Percentiles rank a stretch among this genome's conserved stretches.
phyloP scores from a whole-genome alignment of 2,113 vertebrate species.

The Cebidichthys violaceus region DNA sequence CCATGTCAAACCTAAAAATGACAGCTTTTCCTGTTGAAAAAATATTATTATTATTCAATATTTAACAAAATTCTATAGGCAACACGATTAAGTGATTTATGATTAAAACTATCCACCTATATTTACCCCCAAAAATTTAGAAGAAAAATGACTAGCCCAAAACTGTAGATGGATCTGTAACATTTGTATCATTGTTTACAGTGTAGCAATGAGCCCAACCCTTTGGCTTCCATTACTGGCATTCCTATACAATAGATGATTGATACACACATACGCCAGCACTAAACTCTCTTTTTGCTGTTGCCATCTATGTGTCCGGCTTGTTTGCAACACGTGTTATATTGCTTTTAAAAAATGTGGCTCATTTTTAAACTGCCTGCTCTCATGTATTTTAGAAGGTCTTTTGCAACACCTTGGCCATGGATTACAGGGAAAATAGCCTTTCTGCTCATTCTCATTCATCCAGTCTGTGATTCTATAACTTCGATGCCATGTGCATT shows the following conservation, averaged over 20 bases:
- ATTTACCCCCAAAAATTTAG: neutral
- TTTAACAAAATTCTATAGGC: neutral
- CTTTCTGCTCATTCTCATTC: neutral
- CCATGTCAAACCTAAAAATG: neutral
- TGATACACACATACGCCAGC: neutral
- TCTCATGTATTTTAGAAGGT: neutral
- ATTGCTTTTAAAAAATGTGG: neutral
- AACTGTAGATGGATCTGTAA: neutral
- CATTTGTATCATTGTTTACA: neutral
- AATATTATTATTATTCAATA: neutral
- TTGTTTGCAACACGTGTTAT: neutral
- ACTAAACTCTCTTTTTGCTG: neutral
- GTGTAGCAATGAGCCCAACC: neutral
- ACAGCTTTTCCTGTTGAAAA: neutral
- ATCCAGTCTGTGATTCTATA: neutral
- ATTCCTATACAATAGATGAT: neutral
- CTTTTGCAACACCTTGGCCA: neutral
- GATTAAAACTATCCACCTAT: neutral
- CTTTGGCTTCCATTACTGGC: neutral
- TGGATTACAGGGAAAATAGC: neutral
- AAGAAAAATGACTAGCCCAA: neutral
- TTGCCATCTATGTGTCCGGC: neutral
- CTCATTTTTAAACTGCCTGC: neutral
- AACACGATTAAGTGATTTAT: neutral
- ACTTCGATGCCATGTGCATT: neutral